Evolutionary conservation across 2,797 vertebrate species (phyloP).

Genomic region (Graptemys geographica): DNA sequence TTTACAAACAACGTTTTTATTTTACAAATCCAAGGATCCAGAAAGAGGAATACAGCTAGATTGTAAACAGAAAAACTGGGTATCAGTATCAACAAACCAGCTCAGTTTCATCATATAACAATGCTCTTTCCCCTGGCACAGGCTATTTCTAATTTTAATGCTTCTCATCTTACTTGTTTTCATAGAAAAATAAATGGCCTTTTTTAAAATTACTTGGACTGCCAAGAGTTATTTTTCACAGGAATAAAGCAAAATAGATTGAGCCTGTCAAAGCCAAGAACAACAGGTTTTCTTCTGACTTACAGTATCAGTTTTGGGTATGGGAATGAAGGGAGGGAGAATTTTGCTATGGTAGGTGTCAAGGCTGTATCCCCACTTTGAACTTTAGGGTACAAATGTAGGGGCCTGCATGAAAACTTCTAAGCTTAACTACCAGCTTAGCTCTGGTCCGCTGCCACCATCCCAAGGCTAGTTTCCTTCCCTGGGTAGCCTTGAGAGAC

Average conservation of each 20-base stretch:
- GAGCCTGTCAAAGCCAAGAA: background rate
- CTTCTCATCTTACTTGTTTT: background rate
- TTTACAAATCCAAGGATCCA: background rate
- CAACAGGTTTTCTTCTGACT: rapidly evolving
- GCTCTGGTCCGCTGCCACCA: too few species aligned
- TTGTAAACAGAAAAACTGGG: background rate
- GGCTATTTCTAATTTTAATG: background rate
- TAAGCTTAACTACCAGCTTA: too few species aligned
- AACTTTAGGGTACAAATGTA: too few species aligned
- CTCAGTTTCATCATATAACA: background rate
- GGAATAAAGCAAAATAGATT: background rate
- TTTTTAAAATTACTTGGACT: background rate
- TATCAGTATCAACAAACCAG: background rate
- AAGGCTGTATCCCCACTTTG: too few species aligned
- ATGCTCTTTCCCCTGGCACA: background rate
- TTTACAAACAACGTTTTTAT: background rate
- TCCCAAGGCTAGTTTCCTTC: too few species aligned
- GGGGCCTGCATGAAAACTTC: too few species aligned
- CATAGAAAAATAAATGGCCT: rapidly evolving
- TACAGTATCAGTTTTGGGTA: background rate
- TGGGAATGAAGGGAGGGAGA: background rate
- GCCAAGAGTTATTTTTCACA: background rate
- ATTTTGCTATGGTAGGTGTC: background rate
- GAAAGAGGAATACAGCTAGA: background rate
- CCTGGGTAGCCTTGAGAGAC: too few species aligned